Evolutionary conservation across 2,113 vertebrate species (phyloP), one percentile per base, ranked within the genome.

Genomic region (Dicerorhinus sumatrensis): DNA sequence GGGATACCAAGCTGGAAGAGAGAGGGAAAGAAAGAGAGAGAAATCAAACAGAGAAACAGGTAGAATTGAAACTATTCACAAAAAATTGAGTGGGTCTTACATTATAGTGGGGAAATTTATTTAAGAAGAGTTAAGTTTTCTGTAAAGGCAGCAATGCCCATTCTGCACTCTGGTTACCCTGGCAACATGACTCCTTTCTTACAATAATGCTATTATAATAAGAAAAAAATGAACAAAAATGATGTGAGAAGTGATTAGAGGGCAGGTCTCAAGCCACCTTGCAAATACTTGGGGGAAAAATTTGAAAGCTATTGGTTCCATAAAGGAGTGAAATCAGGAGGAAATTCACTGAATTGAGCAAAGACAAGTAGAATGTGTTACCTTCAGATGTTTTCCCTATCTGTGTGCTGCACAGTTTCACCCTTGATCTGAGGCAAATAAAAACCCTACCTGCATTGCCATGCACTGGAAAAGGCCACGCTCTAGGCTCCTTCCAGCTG

Each of bases 221-320:
- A 77, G 46, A 86, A 81, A 94, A n/a, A 23, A 83, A 46, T 23
- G 58, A 73, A 85, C 29, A 51, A 84, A 94, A 89, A 46, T 81
- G 12, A 83, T 77, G 6, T 69, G 51, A 72, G 65, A 91, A 82
- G 58, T 27, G 42, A 81, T 86, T 89, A 85, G 36, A 73, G 29
- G 62, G n/a, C 67, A 63, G 21, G 5, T 89, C 72, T 94, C 42
- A 62, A 80, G 62, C 56, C 54, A 77, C 39, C 36, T 91, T 29
- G 23, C 18, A 96, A 93, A 76, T 25, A 2, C 1, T n/a, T 46
- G 31, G 20, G 27, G 12, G 36, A 21, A 54, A 87, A 87, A 10
- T 48, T 62, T 94, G 62, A 94, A 94, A 65, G 23, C 13, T 20
- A 14, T 84, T 87, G 65, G 27, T 76, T 92, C 5, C 36, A 75